Percentiles rank a stretch among this genome's conserved stretches.
Evolutionary conservation across 2,797 vertebrate genomes (phyloP).

Genomic region (Argyrosomus regius): DNA sequence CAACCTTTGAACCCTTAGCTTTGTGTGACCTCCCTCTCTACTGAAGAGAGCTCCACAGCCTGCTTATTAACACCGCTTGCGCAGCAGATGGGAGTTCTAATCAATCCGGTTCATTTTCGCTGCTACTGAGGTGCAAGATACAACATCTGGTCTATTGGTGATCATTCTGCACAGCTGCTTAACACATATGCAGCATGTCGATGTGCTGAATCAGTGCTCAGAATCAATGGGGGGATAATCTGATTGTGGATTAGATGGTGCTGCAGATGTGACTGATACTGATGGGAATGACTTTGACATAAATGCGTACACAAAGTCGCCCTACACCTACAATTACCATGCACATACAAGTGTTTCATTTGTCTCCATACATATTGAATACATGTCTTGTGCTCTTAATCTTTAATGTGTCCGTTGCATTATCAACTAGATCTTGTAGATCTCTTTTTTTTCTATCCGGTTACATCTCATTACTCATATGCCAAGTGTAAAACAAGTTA

Average conservation of each 20-base stretch:
- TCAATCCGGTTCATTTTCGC: slow-evolving; percentile 66
- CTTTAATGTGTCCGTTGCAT: neutral
- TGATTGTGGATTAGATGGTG: slow-evolving; percentile 31
- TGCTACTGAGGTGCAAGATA: slow-evolving; percentile 54
- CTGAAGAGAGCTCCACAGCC: slow-evolving; percentile 55
- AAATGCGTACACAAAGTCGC: neutral
- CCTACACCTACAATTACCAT: neutral
- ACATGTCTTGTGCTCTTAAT: slow-evolving; percentile 4
- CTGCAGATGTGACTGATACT: slow-evolving; percentile 36
- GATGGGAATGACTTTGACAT: slow-evolving; percentile 37
- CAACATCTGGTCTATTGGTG: slow-evolving; percentile 73
- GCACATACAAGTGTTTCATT: neutral
- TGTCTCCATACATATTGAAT: neutral
- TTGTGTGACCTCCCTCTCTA: slow-evolving; percentile 59
- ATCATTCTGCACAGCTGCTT: slow-evolving; percentile 69
- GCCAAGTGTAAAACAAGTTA: slow-evolving; percentile 9
- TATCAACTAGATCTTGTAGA: slow-evolving; percentile 15
- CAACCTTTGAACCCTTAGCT: slow-evolving; percentile 67
- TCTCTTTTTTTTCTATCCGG: neutral
- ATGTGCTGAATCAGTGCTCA: slow-evolving; percentile 49
- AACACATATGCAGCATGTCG: slow-evolving; percentile 53
- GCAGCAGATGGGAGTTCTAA: slow-evolving; percentile 73
- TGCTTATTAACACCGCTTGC: slow-evolving; percentile 62
- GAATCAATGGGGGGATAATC: slow-evolving; percentile 43
- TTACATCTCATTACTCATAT: slow-evolving; percentile 33